Base-by-base conservation (phyloP, 2,888 invertebrate species). In the Deilephila elpenor region DNA sequence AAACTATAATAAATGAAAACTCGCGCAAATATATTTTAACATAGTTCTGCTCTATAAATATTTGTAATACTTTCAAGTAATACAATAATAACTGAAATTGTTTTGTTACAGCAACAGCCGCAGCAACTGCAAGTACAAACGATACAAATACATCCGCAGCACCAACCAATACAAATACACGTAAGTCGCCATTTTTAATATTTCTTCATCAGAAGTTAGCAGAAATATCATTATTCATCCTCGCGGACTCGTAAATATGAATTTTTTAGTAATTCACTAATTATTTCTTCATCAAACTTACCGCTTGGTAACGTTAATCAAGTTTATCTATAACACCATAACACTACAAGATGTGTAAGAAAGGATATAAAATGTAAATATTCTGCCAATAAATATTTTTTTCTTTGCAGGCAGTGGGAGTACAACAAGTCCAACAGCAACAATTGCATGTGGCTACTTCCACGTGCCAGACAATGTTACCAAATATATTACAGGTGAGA, bases 101-200 rank as follows among this genome's bases (percentile, higher is more conserved):
- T 59, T 70, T 73, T 78, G 67, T 84, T 83, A 71, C 86, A 89
- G 85, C 91, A 92, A 83, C 93, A 93, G 77, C 93, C 93, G 17
- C 95, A 94, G 73, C 95, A 94, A 74, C 84, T 94, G 5, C 95
- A 95, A 81, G 90, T 95, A 64, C 95, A 95, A 77, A 93, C 95
- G 0, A 95, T 95, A 81, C 95, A 95, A 76, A 91, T 95, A 71
- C 95, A 95, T 62, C 95, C 95, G 4, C 94, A 94, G 75, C 95
- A 94, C 70, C 95, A 95, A 75, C 95, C 95, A 0, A 93, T 95
- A 85, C 95, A 95, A 74, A 93, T 95, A 77, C 95, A 95, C 74
- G 95, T 95, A 78, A 93, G 94, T 91, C 0, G 2, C 11, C 11
- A 44, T 44, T 14, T 44, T 11, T 44, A 44, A 44, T 14, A 44